phyloP scores from a whole-genome alignment of 2,888 invertebrate genomes.

The Cheilosia soror region DNA sequence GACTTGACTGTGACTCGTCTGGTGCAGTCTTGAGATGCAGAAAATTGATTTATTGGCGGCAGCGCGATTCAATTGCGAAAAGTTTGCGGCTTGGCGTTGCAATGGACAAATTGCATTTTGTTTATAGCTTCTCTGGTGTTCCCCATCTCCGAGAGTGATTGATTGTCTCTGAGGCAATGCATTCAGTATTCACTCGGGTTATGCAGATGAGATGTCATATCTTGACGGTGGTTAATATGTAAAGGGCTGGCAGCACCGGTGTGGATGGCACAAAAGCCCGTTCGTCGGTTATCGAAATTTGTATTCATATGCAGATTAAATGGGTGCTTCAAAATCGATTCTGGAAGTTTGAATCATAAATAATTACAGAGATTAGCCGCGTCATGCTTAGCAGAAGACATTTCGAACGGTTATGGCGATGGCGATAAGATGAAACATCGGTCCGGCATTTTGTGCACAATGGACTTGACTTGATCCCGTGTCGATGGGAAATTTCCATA shows the following conservation, averaged over 20 bases:
- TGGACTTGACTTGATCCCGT: not conserved
- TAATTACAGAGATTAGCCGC: slow-evolving; percentile 44
- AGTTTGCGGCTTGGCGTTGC: slow-evolving; percentile 39
- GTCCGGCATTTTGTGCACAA: too few relatives aligned
- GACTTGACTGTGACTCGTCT: slow-evolving; percentile 33
- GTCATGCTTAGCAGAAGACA: slow-evolving; percentile 2
- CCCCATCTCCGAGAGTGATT: slow-evolving; percentile 9
- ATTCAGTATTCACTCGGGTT: slow-evolving; percentile 47
- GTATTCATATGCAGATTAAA: slow-evolving; percentile 35
- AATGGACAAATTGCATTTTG: slow-evolving; percentile 52
- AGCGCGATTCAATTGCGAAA: slow-evolving; percentile 62
- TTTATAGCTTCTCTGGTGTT: slow-evolving; percentile 32
- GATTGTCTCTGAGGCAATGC: slow-evolving; percentile 30
- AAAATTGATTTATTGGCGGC: slow-evolving; percentile 62
- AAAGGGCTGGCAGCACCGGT: slow-evolving; percentile 8
- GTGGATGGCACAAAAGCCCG: slow-evolving; percentile 1
- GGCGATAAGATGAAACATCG: slow-evolving; percentile 13
- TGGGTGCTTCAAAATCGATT: not conserved
- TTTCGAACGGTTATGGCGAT: not conserved
- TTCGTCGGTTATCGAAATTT: not conserved
- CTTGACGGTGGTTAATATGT: slow-evolving; percentile 22
- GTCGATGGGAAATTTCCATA: slow-evolving; percentile 24
- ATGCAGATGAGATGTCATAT: slow-evolving; percentile 62
- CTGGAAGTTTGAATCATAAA: slow-evolving; percentile 33
- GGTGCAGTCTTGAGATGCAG: slow-evolving; percentile 48